Evolutionary conservation across 2,797 vertebrate species (phyloP).

Genomic region (Acropternis orthonyx): DNA sequence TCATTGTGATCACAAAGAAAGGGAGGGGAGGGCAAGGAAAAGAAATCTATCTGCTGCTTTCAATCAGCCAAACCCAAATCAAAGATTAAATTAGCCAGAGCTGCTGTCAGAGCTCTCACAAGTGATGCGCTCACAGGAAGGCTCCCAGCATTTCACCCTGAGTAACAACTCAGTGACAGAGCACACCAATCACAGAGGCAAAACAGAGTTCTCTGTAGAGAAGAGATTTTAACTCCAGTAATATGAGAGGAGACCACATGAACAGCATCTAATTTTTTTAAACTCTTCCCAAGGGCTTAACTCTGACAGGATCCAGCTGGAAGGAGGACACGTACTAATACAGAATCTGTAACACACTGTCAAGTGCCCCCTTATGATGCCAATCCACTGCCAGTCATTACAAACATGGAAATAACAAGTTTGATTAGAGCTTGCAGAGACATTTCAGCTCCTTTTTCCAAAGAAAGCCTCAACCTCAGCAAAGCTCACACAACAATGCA

Average conservation of each 20-base stretch:
- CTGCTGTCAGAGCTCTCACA: background rate
- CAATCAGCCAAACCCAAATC: background rate
- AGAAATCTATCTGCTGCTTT: background rate
- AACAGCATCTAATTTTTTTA: background rate
- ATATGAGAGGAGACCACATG: background rate
- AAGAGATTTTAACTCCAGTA: background rate
- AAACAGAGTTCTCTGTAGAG: background rate
- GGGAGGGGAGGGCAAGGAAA: background rate
- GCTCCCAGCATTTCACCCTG: accelerated
- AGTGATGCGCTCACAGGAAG: background rate
- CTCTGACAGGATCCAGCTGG: background rate
- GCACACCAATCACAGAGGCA: background rate
- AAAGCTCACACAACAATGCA: background rate
- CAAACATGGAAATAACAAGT: background rate
- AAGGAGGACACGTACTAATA: background rate
- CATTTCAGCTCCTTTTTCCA: background rate
- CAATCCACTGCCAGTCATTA: background rate
- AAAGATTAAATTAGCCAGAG: background rate
- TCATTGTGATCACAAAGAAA: background rate
- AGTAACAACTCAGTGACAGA: background rate
- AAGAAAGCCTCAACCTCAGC: background rate
- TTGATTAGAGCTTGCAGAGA: background rate
- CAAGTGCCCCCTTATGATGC: background rate
- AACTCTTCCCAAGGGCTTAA: background rate
- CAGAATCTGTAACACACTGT: background rate